A percentile compares a stretch with the other conserved stretches of the same genome.
Evolutionary conservation across 37 sponge, comb jelly and placozoan species (phyloP).

Genomic region (Lycopodina hypogea): DNA sequence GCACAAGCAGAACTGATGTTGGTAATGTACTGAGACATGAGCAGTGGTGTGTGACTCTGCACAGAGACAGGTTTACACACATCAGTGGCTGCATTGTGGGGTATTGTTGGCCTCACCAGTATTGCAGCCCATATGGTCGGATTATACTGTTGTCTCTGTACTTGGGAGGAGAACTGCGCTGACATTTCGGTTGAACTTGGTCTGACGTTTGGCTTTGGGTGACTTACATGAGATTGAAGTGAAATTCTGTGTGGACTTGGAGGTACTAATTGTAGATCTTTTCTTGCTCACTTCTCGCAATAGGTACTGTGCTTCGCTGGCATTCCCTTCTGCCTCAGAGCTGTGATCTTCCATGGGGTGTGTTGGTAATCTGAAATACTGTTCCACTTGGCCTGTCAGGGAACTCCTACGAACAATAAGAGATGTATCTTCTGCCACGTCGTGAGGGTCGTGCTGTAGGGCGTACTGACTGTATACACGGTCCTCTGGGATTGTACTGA

Average conservation of each 20-base stretch:
- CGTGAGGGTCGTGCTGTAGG: too few species aligned
- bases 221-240: too few species aligned
- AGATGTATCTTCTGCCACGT: not conserved
- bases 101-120: too few species aligned
- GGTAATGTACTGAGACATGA: too few species aligned
- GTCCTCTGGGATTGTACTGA: too few species aligned
- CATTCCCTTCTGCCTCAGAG: not conserved
- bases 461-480: too few species aligned
- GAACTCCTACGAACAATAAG: constrained; percentile 43
- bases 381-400: constrained; percentile 46
- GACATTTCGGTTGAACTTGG: too few species aligned
- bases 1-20: too few species aligned
- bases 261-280: not conserved
- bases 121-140: not conserved
- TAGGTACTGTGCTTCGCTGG: not conserved
- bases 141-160: constrained; percentile 26
- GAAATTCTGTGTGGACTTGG: not conserved
- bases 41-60: too few species aligned
- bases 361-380: not conserved
- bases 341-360: not conserved
- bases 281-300: not conserved
- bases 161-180: constrained; percentile 5
- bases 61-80: too few species aligned
- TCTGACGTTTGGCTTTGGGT: too few species aligned
- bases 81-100: too few species aligned